A percentile compares a stretch with the other conserved stretches of the same genome.
Evolutionary conservation across 2,888 invertebrate species (phyloP).

Genomic region (Xestobium rufovillosum): DNA sequence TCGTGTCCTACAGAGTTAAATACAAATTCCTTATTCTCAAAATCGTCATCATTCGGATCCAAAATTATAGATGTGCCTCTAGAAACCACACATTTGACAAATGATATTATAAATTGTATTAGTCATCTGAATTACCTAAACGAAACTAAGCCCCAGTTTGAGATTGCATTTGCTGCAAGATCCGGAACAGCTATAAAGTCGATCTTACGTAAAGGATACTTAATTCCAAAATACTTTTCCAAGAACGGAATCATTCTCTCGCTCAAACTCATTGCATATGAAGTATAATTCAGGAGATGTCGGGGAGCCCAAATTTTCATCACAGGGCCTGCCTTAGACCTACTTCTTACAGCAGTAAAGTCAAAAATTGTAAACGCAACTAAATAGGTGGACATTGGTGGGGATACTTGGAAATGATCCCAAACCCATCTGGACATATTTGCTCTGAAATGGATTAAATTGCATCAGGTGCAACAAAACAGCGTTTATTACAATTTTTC

Average conservation of each 20-base stretch:
- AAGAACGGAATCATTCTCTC: constrained; percentile 46
- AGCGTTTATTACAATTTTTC: no score
- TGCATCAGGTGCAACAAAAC: constrained; percentile 6
- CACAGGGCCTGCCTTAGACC: constrained; percentile 29
- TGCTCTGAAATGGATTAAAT: constrained; percentile 30
- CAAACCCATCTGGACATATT: constrained; percentile 50
- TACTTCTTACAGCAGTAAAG: constrained; percentile 28
- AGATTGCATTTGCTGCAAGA: constrained; percentile 49
- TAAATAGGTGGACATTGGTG: constrained; percentile 69
- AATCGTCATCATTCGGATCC: constrained; percentile 44
- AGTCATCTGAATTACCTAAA: no score
- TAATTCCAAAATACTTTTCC: constrained; percentile 48
- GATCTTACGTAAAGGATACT: constrained; percentile 48
- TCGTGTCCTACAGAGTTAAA: constrained; percentile 58
- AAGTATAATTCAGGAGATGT: constrained; percentile 35
- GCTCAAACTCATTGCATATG: constrained; percentile 47
- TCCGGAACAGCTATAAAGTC: constrained; percentile 55
- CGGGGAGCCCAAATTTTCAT: constrained; percentile 44
- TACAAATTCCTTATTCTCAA: constrained; percentile 34
- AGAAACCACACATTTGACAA: constrained; percentile 15
- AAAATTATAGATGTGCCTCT: constrained; percentile 56
- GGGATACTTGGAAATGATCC: constrained; percentile 56
- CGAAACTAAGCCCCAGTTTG: constrained; percentile 53
- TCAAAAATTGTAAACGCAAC: constrained; percentile 51
- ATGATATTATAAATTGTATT: constrained; percentile 1